Evolutionary conservation across 2,888 invertebrate genomes (phyloP).

Genomic region (Caenorhabditis virilis): DNA sequence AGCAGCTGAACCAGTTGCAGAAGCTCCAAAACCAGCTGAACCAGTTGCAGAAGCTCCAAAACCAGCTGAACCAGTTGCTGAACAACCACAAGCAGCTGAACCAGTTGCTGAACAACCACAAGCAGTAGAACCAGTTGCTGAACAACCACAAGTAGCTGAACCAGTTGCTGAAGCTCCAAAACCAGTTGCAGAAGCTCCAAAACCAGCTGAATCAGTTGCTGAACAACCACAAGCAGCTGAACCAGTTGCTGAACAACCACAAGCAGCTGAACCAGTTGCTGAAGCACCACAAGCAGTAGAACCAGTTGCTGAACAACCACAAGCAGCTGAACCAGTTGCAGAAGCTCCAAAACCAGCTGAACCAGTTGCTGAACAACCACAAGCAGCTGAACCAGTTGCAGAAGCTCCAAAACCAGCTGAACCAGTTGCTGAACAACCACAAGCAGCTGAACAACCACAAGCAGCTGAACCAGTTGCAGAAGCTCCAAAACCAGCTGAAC

Average conservation of each 20-base stretch:
- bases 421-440: too few species aligned
- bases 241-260: slow-evolving; percentile 2
- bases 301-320: too few species aligned
- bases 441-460: slow-evolving; percentile 6
- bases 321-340: not conserved
- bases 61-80: slow-evolving; percentile 1
- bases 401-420: not conserved
- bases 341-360: not conserved
- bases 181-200: slow-evolving; percentile 7
- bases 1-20: slow-evolving; percentile 2
- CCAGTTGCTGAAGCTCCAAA: slow-evolving; percentile 16
- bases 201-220: slow-evolving; percentile 4
- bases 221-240: slow-evolving; percentile 6
- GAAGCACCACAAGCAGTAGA: slow-evolving; percentile 4
- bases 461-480: slow-evolving; percentile 5
- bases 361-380: slow-evolving; percentile 5
- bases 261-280: not conserved
- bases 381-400: not conserved
- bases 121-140: slow-evolving; percentile 4
- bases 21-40: slow-evolving; percentile 4
- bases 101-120: slow-evolving; percentile 5
- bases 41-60: not conserved
- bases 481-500: slow-evolving; percentile 2
- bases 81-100: slow-evolving; percentile 3
- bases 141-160: slow-evolving; percentile 8